These are phyloP conservation scores for Bruchidius siliquastri DNA, from an alignment of 2,888 invertebrate genomes.

Conservation along the genomic window DNA sequence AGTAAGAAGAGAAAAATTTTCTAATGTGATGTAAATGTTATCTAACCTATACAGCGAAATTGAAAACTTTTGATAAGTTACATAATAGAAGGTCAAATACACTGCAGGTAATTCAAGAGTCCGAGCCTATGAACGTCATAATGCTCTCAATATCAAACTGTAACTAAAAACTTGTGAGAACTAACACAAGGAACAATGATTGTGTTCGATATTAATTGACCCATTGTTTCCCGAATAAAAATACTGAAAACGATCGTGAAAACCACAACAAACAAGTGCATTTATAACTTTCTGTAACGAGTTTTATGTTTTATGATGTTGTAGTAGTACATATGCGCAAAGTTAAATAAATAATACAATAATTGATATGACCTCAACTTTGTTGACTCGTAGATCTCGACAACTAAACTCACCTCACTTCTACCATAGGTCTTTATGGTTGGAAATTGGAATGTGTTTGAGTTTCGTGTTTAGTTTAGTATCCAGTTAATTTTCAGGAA, in stretches of 20 bases:
- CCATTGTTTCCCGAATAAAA: background rate
- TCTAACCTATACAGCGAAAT: too few species aligned
- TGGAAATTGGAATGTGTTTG: too few species aligned
- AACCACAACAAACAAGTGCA: background rate
- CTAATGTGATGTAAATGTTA: too few species aligned
- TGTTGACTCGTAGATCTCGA: too few species aligned
- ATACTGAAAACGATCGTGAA: background rate
- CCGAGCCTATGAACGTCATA: background rate
- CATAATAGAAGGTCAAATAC: background rate
- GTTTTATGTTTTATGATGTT: background rate
- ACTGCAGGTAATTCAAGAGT: background rate
- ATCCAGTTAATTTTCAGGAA: too few species aligned
- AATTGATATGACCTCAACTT: too few species aligned
- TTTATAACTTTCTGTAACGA: background rate
- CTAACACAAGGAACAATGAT: background rate
- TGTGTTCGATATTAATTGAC: background rate
- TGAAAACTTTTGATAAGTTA: background rate
- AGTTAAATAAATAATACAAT: too few species aligned
- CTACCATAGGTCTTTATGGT: too few species aligned
- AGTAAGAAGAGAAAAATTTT: too few species aligned
- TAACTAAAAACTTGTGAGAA: background rate
- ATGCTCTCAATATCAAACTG: background rate
- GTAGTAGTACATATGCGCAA: background rate
- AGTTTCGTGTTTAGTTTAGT: too few species aligned
- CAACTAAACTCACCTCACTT: too few species aligned